These are phyloP conservation scores for Graptemys geographica DNA, from an alignment of 2,797 vertebrate species.

Conservation along the genomic window DNA sequence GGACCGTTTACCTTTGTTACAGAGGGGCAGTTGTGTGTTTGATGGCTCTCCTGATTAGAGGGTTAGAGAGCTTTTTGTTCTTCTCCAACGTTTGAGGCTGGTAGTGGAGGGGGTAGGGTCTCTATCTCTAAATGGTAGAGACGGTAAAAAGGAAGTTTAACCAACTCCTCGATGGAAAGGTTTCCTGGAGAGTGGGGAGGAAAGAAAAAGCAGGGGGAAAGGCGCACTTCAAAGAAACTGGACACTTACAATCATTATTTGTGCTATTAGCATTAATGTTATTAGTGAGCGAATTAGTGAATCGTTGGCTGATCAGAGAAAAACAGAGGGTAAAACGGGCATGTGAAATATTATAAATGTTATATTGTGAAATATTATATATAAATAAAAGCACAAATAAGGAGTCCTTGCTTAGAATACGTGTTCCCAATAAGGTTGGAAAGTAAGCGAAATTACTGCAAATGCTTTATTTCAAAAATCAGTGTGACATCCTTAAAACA, in stretches of 20 bases:
- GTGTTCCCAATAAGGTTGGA: not conserved
- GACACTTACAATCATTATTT: not conserved
- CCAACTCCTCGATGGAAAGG: not conserved
- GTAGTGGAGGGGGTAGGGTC: not conserved
- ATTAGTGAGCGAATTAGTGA: not conserved
- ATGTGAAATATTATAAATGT: not conserved
- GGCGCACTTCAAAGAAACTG: not conserved
- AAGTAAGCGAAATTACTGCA: not conserved
- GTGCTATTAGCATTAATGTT: slow-evolving; percentile 17
- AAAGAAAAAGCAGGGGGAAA: not conserved
- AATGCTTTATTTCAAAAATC: not conserved
- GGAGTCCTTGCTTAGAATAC: not conserved
- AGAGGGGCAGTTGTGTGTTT: not conserved
- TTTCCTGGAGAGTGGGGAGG: not conserved
- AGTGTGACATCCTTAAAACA: not conserved
- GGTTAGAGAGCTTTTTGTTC: not conserved
- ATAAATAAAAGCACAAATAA: not conserved
- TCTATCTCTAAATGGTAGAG: not conserved
- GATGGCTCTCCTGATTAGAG: not conserved
- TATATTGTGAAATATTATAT: not conserved
- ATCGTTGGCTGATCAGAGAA: not conserved
- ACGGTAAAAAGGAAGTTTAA: not conserved
- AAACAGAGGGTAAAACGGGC: not conserved
- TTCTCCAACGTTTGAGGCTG: not conserved
- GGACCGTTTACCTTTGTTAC: slow-evolving; percentile 5